Conservation (phyloP, 1,140 invertebrate species). For the Augochlora pura region DNA sequence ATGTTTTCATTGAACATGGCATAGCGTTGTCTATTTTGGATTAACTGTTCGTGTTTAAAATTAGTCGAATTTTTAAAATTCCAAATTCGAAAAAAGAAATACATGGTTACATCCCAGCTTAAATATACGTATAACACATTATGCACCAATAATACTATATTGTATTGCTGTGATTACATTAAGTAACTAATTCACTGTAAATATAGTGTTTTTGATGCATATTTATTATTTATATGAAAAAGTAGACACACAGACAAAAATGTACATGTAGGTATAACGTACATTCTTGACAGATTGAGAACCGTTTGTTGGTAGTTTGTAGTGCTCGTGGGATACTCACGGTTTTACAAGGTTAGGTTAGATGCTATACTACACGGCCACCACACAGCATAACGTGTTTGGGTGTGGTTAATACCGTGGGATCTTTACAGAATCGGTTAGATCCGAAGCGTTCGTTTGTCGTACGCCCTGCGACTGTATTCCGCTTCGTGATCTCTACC, state of each 20-base stretch:
- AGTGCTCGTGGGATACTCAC: conserved; percentile 47
- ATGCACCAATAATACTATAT: no score
- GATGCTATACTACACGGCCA: conserved; percentile 47
- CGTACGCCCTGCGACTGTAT: neutral
- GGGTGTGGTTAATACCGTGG: conserved; percentile 70
- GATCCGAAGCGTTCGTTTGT: conserved; percentile 32
- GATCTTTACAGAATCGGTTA: conserved; percentile 54
- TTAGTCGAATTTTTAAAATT: no score
- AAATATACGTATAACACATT: no score
- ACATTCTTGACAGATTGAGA: conserved; percentile 14
- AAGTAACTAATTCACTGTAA: no score
- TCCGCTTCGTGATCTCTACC: neutral
- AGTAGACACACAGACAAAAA: no score
- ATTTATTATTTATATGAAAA: no score
- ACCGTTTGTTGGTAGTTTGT: conserved; percentile 3
- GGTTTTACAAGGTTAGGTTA: conserved; percentile 59
- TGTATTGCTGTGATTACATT: no score
- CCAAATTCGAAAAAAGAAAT: no score
- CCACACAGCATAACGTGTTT: conserved; percentile 55
- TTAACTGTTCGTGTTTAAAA: no score
- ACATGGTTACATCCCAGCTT: no score
- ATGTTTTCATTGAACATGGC: neutral
- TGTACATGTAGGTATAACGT: no score
- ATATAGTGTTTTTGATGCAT: no score
- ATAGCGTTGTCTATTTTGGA: neutral